These are phyloP conservation scores for Gibbula magus DNA, from an alignment of 2,888 invertebrate species.

Conservation along the genomic window DNA sequence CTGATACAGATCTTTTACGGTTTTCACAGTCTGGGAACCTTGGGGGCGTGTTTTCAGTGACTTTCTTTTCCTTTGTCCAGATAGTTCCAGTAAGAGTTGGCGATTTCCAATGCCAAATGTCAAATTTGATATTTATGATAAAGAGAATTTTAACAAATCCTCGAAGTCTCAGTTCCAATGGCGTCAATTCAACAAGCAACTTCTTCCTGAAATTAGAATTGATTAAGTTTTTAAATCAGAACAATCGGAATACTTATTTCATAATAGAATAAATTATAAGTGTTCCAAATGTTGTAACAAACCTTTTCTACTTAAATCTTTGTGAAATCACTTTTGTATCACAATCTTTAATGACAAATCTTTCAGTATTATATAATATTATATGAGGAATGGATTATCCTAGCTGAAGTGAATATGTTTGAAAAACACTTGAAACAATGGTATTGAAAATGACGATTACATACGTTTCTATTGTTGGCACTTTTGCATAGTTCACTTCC, in stretches of 20 bases:
- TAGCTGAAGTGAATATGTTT: too few relatives aligned
- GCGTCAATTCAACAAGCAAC: slow-evolving; percentile 32
- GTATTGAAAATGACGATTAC: background rate
- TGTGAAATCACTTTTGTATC: too few relatives aligned
- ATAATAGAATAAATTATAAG: too few relatives aligned
- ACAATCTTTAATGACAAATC: too few relatives aligned
- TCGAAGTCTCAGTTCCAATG: slow-evolving; percentile 27
- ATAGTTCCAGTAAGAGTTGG: background rate
- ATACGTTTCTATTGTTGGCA: slow-evolving; percentile 1
- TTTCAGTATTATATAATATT: too few relatives aligned
- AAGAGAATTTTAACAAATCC: slow-evolving; percentile 18
- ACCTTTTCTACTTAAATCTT: too few relatives aligned
- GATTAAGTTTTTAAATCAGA: too few relatives aligned
- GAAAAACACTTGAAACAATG: too few relatives aligned
- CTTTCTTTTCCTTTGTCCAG: background rate
- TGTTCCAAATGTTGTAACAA: too few relatives aligned
- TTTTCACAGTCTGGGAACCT: background rate
- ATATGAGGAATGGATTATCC: too few relatives aligned
- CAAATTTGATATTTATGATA: background rate
- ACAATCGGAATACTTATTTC: too few relatives aligned
- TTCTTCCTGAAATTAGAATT: slow-evolving; percentile 17
- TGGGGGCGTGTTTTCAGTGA: background rate
- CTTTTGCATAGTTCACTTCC: background rate
- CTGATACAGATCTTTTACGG: background rate
- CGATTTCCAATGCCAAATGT: background rate